Evolutionary conservation across 2,888 invertebrate genomes (phyloP).

Genomic region (Chloroclysta siterata): DNA sequence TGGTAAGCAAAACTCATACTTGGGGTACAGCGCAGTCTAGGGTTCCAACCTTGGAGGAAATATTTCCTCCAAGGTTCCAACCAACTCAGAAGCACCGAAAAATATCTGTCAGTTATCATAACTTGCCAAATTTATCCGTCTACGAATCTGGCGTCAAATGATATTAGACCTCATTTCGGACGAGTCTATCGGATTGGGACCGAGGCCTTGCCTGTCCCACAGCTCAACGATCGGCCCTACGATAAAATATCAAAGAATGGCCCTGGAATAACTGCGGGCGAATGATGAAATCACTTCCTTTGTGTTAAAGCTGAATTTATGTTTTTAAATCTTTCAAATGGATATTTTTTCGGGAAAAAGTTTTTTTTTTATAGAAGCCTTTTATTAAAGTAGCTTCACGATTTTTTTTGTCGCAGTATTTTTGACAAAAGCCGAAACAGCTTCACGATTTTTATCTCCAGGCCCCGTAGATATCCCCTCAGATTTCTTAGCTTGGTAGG

Average conservation of each 20-base stretch:
- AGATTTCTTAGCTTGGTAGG: no score
- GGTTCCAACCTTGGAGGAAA: no score
- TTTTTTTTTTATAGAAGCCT: no score
- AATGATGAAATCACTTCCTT: conserved; percentile 18
- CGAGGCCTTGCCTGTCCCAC: not conserved
- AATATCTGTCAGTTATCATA: not conserved
- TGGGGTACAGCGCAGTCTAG: no score
- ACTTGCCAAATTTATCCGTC: conserved; percentile 1
- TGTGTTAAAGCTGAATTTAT: conserved; percentile 17
- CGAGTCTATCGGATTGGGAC: conserved; percentile 4
- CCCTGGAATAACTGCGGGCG: conserved; percentile 12
- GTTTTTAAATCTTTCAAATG: conserved; percentile 10
- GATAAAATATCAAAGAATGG: conserved; percentile 21
- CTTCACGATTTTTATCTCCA: no score
- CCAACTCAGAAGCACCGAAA: not conserved
- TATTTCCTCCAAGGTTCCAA: no score
- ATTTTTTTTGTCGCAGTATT: no score
- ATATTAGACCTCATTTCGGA: conserved; percentile 14
- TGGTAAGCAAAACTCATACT: no score
- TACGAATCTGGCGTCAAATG: conserved; percentile 10
- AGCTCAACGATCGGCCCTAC: conserved; percentile 12
- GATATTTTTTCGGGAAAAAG: not conserved
- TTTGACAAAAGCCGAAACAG: no score
- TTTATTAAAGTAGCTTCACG: no score
- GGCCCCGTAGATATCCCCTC: no score